Evolutionary conservation across 2,113 vertebrate species (phyloP).

Genomic region (Thamnaconus septentrionalis): DNA sequence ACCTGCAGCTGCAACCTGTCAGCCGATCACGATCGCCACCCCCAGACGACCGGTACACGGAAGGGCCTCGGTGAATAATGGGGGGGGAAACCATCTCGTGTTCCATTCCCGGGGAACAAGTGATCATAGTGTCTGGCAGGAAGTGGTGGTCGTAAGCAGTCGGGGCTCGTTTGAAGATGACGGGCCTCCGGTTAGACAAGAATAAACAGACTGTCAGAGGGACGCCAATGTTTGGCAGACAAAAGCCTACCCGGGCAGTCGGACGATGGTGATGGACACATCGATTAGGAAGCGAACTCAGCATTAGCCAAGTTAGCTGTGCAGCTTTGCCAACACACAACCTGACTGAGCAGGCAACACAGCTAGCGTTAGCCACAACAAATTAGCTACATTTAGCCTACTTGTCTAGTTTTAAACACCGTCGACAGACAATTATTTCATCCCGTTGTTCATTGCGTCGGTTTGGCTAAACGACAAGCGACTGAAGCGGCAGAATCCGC

Average conservation of each 20-base stretch:
- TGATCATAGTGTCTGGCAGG: background rate
- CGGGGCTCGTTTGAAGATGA: conserved; percentile 10
- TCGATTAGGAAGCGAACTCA: conserved; percentile 36
- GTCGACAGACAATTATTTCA: background rate
- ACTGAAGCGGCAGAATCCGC: background rate
- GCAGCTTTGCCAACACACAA: background rate
- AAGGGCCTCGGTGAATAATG: background rate
- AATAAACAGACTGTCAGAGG: conserved; percentile 36
- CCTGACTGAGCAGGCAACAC: conserved; percentile 13
- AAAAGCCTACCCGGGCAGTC: conserved; percentile 23
- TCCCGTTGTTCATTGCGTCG: too few relatives aligned
- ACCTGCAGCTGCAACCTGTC: background rate
- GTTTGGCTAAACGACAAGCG: background rate
- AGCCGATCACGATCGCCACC: background rate
- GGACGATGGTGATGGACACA: conserved; percentile 12
- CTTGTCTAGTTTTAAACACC: conserved; percentile 15
- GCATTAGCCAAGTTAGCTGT: conserved; percentile 35
- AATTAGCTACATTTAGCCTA: conserved; percentile 37
- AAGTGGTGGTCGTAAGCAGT: conserved; percentile 6
- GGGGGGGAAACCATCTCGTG: too few relatives aligned
- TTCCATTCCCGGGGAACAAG: too few relatives aligned
- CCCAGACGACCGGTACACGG: conserved; percentile 1
- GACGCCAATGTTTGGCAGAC: conserved; percentile 17
- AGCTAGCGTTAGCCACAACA: conserved; percentile 53
- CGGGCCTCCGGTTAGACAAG: conserved; percentile 31